Conservation (phyloP, 2,113 vertebrate species). For the Dasyprocta punctata region DNA sequence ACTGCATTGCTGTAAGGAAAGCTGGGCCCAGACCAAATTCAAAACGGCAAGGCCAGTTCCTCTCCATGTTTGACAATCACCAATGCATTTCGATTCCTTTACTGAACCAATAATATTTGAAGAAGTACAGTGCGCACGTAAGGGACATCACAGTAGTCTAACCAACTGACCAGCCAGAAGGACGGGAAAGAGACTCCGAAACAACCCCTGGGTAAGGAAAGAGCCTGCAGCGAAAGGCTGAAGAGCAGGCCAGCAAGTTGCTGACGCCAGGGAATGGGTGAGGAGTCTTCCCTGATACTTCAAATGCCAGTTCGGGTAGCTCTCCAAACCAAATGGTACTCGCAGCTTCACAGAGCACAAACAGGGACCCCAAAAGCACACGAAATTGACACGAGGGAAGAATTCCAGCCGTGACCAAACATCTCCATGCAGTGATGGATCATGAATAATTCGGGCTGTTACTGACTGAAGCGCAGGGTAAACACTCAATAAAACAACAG, state of each 20-base stretch:
- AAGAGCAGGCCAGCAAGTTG: slow-evolving; percentile 97
- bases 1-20: slow-evolving; percentile 81
- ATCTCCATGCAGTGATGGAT: slow-evolving; percentile 95
- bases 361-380: slow-evolving; percentile 97
- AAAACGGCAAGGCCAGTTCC: slow-evolving; percentile 99
- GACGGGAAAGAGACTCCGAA: slow-evolving; percentile 98
- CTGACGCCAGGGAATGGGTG: slow-evolving; percentile 97
- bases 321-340: slow-evolving; percentile 99
- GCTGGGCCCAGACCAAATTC: slow-evolving; percentile 98
- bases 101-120: slow-evolving; percentile 99
- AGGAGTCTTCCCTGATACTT: slow-evolving; percentile 95
- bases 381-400: slow-evolving; percentile 95
- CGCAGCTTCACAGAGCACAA: slow-evolving; percentile 98
- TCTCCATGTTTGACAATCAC: slow-evolving; percentile 96
- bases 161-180: slow-evolving; percentile 94
- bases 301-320: slow-evolving; percentile 94
- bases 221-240: slow-evolving; percentile 96
- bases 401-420: slow-evolving; percentile 99
- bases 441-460: slow-evolving; percentile 96
- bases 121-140: slow-evolving; percentile 98
- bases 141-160: slow-evolving; percentile 98
- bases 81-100: slow-evolving; percentile 99
- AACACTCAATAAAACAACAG: slow-evolving; percentile 97
- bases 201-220: slow-evolving; percentile 99
- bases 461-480: slow-evolving; percentile 96